Percentiles rank a stretch among this genome's conserved stretches.
phyloP scores from a whole-genome alignment of 2,113 vertebrate species.

The Tringa solitaria region DNA sequence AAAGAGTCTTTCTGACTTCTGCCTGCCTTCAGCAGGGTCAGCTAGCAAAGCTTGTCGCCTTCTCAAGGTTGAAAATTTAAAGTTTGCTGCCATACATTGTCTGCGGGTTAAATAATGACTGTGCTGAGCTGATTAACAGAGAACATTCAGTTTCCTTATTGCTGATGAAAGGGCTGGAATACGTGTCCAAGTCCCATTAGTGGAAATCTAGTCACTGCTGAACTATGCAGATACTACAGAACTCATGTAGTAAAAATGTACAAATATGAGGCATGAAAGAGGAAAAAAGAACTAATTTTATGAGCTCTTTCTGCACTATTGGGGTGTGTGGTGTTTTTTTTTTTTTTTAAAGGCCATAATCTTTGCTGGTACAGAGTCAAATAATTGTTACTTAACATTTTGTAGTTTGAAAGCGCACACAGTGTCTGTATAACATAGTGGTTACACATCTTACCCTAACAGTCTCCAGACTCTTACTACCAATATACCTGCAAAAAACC shows the following conservation, averaged over 20 bases:
- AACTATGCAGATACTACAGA: conserved; percentile 16
- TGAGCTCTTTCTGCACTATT: neutral
- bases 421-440: neutral
- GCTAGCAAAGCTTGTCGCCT: neutral
- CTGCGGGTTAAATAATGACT: conserved; percentile 39
- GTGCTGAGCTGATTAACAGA: conserved; percentile 19
- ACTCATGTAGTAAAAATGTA: neutral
- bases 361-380: neutral
- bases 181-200: conserved; percentile 5
- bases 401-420: neutral
- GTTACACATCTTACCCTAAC: neutral
- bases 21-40: conserved; percentile 13
- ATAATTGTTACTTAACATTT: neutral
- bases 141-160: conserved; percentile 44
- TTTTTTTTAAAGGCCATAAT: neutral
- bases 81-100: conserved; percentile 41
- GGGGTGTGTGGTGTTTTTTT: neutral
- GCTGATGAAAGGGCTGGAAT: conserved; percentile 31
- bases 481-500: neutral
- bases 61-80: conserved; percentile 31
- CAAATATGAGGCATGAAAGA: neutral
- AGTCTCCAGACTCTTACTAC: neutral
- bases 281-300: neutral
- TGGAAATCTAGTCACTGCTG: conserved; percentile 16
- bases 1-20: neutral